Percentiles rank a stretch among this genome's conserved stretches.
Conservation (phyloP, 2,797 vertebrate genomes). For the Mormyrus proboscirostris region DNA sequence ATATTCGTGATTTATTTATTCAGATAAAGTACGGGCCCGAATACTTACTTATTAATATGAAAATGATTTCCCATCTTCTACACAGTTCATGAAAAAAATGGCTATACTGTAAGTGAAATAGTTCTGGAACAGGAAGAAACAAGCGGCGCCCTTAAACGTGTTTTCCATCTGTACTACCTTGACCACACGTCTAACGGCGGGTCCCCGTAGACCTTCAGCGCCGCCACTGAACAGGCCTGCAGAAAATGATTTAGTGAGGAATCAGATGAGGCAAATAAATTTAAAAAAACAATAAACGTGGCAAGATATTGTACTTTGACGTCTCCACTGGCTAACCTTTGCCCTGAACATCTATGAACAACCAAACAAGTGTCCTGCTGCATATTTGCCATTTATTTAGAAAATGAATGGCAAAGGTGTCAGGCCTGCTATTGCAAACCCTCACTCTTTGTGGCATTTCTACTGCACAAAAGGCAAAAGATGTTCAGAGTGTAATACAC, state of each 20-base stretch:
- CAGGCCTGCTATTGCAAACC: neutral
- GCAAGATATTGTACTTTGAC: neutral
- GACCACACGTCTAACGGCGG: neutral
- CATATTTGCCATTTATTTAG: neutral
- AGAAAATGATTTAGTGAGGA: conserved; percentile 8
- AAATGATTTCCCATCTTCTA: neutral
- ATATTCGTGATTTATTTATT: neutral
- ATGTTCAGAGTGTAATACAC: neutral
- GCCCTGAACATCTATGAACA: neutral
- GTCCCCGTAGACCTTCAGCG: neutral
- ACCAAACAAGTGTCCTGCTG: neutral
- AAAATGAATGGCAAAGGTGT: neutral
- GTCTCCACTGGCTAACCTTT: neutral
- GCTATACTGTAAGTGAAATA: neutral
- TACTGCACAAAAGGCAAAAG: neutral
- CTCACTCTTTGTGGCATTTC: neutral
- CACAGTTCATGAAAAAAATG: neutral
- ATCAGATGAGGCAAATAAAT: neutral
- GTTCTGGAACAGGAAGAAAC: neutral
- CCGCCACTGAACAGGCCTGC: neutral
- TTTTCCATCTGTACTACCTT: neutral
- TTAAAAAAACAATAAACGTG: neutral
- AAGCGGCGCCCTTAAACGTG: neutral
- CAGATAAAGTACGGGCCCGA: neutral
- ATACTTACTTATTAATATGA: neutral